Percentiles rank a stretch among this genome's conserved stretches.
phyloP scores from a whole-genome alignment of 2,888 invertebrate genomes.

The Leucophenga maculata region DNA sequence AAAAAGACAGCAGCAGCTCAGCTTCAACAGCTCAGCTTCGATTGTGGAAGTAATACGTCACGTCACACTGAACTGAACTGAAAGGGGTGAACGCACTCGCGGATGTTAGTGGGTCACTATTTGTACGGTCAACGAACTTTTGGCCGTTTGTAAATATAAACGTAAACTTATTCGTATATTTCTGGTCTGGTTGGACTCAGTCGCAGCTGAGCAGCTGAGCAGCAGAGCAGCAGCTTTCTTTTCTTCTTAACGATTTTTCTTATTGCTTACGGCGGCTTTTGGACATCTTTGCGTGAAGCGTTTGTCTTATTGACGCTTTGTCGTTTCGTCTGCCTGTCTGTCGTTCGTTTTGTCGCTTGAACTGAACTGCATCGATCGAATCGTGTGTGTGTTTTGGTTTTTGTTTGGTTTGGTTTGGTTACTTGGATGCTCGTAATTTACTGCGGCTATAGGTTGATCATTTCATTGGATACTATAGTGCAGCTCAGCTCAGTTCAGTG shows the following conservation, averaged over 20 bases:
- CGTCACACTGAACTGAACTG: slow-evolving; percentile 48
- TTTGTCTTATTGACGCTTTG: too few species aligned
- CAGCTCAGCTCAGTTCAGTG: too few species aligned
- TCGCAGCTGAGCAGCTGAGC: slow-evolving; percentile 41
- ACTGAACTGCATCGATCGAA: too few species aligned
- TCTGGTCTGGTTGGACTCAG: slow-evolving; percentile 32
- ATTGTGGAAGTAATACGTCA: slow-evolving; percentile 70
- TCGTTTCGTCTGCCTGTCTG: too few species aligned
- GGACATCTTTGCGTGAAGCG: slow-evolving; percentile 50
- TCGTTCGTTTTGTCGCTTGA: too few species aligned
- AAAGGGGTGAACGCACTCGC: slow-evolving; percentile 72
- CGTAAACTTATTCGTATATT: slow-evolving; percentile 41
- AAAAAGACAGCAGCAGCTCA: slow-evolving; percentile 14
- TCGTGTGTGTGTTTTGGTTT: neutral
- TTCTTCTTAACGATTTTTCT: slow-evolving; percentile 56
- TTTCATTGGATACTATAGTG: slow-evolving; percentile 43
- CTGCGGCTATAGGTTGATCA: slow-evolving; percentile 66
- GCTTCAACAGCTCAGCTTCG: slow-evolving; percentile 40
- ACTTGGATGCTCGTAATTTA: slow-evolving; percentile 54
- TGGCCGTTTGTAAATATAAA: slow-evolving; percentile 68
- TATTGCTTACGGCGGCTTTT: neutral
- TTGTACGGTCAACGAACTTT: slow-evolving; percentile 73
- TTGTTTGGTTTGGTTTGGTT: slow-evolving; percentile 2
- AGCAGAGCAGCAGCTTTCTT: slow-evolving; percentile 50
- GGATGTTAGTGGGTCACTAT: slow-evolving; percentile 74